Conservation (phyloP, 1,140 invertebrate genomes). For the Anadara kagoshimensis region DNA sequence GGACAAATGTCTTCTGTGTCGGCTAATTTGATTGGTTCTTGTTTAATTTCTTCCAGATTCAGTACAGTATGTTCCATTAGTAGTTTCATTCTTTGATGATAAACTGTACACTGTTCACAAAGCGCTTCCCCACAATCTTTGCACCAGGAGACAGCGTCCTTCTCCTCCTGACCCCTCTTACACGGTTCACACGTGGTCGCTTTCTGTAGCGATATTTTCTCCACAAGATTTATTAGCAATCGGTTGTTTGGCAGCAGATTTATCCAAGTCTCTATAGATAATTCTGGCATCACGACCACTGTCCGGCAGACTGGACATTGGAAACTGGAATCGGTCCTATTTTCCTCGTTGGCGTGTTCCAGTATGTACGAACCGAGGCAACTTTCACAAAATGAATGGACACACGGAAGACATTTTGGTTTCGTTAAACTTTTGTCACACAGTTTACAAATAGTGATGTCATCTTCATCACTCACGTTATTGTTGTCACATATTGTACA, state of each 20-base stretch:
- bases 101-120: constrained; percentile 24
- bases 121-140: constrained; percentile 38
- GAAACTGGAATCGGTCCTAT: constrained; percentile 17
- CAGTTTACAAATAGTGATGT: constrained; percentile 5
- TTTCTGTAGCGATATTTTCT: constrained; percentile 24
- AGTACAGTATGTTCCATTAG: constrained; percentile 36
- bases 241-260: constrained; percentile 20
- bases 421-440: constrained; percentile 19
- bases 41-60: constrained; percentile 29
- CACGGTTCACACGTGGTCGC: constrained; percentile 27
- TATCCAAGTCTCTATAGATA: constrained; percentile 23
- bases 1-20: constrained; percentile 28
- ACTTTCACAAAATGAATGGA: constrained; percentile 34
- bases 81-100: constrained; percentile 35
- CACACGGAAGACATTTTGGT: constrained; percentile 24
- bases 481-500: too few species aligned
- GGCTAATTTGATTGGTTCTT: constrained; percentile 21
- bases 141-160: constrained; percentile 29
- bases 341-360: constrained; percentile 6
- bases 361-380: constrained; percentile 29
- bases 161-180: constrained; percentile 11
- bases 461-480: neutral
- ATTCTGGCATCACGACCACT: constrained; percentile 20
- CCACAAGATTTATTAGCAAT: constrained; percentile 17
- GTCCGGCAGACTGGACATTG: constrained; percentile 23